These are phyloP conservation scores for Drosophila mayri DNA, from an alignment of 1,140 invertebrate genomes.

Conservation along the genomic window DNA sequence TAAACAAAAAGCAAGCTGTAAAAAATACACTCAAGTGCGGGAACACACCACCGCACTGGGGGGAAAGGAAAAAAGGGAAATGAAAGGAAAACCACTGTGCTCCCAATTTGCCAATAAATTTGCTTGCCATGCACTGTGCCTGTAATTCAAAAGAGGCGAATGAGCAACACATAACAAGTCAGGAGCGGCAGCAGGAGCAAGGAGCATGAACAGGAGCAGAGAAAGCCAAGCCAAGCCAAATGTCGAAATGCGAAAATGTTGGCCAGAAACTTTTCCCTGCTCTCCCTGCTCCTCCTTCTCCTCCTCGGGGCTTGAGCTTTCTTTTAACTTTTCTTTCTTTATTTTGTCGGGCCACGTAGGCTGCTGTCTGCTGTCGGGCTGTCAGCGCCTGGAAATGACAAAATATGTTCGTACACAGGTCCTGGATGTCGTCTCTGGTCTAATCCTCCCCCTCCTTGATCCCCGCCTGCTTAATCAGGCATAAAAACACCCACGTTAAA, in stretches of 20 bases:
- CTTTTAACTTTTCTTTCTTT: slow-evolving; percentile 20
- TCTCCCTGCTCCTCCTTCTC: too few species aligned
- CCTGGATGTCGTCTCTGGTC: background rate
- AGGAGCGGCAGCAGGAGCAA: background rate
- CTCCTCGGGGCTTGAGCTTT: slow-evolving; percentile 3
- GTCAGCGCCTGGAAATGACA: slow-evolving; percentile 46
- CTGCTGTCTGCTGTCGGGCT: slow-evolving; percentile 18
- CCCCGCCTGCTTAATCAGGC: slow-evolving; percentile 56
- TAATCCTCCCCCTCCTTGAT: background rate
- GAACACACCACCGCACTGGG: slow-evolving; percentile 9
- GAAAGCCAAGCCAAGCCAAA: background rate
- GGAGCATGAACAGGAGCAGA: background rate
- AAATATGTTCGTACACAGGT: slow-evolving; percentile 36
- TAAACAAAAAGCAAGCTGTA: slow-evolving; percentile 80
- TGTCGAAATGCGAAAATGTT: slow-evolving; percentile 48
- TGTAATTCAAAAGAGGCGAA: slow-evolving; percentile 68
- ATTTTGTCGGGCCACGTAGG: slow-evolving; percentile 18
- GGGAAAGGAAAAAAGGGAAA: slow-evolving; percentile 2
- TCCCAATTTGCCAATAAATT: slow-evolving; percentile 83
- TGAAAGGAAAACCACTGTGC: slow-evolving; percentile 69
- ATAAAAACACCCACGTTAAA: slow-evolving; percentile 60
- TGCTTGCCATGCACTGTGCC: slow-evolving; percentile 72
- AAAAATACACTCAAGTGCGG: slow-evolving; percentile 73
- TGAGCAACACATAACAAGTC: slow-evolving; percentile 20
- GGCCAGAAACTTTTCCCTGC: slow-evolving; percentile 47